Evolutionary conservation across 2,113 vertebrate species (phyloP), one percentile per base, ranked within the genome.

Genomic region (Hippocampus zosterae): DNA sequence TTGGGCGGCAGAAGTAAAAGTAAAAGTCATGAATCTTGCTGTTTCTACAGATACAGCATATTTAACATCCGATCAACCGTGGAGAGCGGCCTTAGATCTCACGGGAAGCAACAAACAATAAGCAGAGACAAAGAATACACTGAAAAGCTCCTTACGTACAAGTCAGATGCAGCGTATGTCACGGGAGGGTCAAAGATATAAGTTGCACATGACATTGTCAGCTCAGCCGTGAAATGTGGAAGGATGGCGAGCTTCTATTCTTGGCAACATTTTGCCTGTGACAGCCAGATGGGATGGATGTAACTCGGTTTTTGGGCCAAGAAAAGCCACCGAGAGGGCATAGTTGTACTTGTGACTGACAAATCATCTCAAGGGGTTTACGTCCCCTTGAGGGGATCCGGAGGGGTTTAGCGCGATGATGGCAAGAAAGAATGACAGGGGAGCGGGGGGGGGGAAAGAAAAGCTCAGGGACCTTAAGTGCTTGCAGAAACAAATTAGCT

Each of bases 251-350:
- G 84, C 82, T 83, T 84, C 85, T 88, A 85, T 87, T 90, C 84
- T 85, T 81, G 83, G 88, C 68, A 63, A 76, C 77, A 77, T 84
- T 74, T 84, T 81, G 70, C 78, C 75, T 64, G 42, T 82, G 81
- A 91, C 81, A 86, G 86, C 83, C 89, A 90, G 87, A 90, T 88
- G 88, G 84, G 85, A 86, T 67, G 76, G 76, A 84, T 72, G 78
- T 80, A 86, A 77, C 74, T 85, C 76, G 77, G 76, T 89, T 81
- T 89, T 88, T 71, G 80, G 78, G 75, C 78, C 69, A 81, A 76
- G 79, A 72, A 77, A 88, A 84, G 81, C 84, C 77, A 81, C 66
- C 40, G 73, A 79, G 80, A 85, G 78, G 84, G 74, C 75, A 69
- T 75, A 77, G 87, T 85, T 77, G 72, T 73, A 85, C 83, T 87